Evolutionary conservation across 2,888 invertebrate species (phyloP).

Genomic region (Phortica okadai): DNA sequence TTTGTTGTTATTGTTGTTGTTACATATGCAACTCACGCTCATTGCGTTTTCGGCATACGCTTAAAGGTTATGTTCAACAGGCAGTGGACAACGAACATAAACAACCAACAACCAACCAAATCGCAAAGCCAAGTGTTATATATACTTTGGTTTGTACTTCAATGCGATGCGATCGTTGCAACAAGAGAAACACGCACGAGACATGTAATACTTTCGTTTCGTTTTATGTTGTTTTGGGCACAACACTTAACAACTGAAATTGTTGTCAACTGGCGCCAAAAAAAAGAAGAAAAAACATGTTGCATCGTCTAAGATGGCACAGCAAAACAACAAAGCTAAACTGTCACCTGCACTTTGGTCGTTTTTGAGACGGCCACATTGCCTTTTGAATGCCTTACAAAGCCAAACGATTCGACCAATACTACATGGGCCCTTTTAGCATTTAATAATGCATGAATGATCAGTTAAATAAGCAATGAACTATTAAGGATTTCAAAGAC

Average conservation of each 20-base stretch:
- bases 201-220: slow-evolving; percentile 12
- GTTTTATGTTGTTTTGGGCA: not conserved
- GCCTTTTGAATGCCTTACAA: too few species aligned
- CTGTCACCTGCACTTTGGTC: too few species aligned
- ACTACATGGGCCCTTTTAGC: too few species aligned
- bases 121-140: not conserved
- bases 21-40: too few species aligned
- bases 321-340: not conserved
- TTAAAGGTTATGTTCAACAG: slow-evolving; percentile 26
- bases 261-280: slow-evolving; percentile 21
- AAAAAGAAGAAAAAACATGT: not conserved
- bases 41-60: not conserved
- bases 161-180: too few species aligned
- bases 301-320: not conserved
- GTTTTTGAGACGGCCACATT: too few species aligned
- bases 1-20: too few species aligned
- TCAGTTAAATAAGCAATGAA: too few species aligned
- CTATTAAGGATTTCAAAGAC: too few species aligned
- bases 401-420: too few species aligned
- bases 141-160: too few species aligned
- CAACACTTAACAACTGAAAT: not conserved
- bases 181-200: not conserved
- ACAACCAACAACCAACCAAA: not conserved
- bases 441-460: too few species aligned
- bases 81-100: not conserved